Evolutionary conservation across 2,888 invertebrate genomes (phyloP), one percentile per base, ranked within the genome.

Genomic region (Oscheius sp.): DNA sequence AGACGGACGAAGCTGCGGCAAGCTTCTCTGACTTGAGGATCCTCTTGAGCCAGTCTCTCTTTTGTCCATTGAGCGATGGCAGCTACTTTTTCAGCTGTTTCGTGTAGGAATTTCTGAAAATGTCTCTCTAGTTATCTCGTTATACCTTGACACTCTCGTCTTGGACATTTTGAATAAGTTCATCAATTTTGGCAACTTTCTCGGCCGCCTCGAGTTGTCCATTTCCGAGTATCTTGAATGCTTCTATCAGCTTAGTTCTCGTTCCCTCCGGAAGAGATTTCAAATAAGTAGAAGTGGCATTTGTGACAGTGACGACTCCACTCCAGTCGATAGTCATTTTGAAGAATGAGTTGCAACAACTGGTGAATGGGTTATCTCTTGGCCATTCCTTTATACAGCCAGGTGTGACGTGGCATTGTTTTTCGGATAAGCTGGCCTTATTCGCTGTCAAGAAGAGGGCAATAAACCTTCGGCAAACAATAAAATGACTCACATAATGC

Each of bases 161-260:
- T 8, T 59, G 41, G 17, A 59, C 59, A 14, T 24, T 30, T 9
- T 38, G 14, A 17, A 59, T 44, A 6, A 59, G 44, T 6, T 41
- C 59, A 17, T 59, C 59, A 4, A 59, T 24, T 20, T 59, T 59
- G 28, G 59, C 41, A 2, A 59, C 26, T 17, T 59, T 59, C 17
- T 59, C 59, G 17, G 59, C 59, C 20, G 59, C 28, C 44, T 59
- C 59, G 14, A 59, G 44, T 24, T 59, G 24, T 2, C 28, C 44
- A 59, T 59, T 44, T 24, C 44, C 59, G 26, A 59, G 44, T 24
- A 59, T 59, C 44, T 59, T 59, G 59, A 59, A 59, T 17, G 59
- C 41, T 59, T 59, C 59, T 26, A 59, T 59, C 41, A 59, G 17
- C 59, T 44, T 59, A 44, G 59, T 28, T 8, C 59, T 41, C 17